phyloP scores from a whole-genome alignment of 2,888 invertebrate species.

The Dolomedes plantarius region DNA sequence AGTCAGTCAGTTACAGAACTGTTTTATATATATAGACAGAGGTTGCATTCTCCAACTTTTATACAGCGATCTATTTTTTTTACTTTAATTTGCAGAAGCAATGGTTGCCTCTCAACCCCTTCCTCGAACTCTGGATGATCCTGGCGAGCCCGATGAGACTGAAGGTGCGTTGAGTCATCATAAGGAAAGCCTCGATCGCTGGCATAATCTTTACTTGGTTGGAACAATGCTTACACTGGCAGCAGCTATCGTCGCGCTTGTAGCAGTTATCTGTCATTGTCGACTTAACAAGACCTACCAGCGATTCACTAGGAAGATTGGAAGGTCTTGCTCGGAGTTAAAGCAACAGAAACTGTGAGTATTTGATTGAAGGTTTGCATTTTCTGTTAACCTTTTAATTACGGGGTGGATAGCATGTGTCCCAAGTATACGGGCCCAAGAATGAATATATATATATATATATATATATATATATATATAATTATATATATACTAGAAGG shows the following conservation, averaged over 20 bases:
- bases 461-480: no score
- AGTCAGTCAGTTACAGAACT: no score
- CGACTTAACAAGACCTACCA: conserved; percentile 85
- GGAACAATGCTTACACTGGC: conserved; percentile 86
- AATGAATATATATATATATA: no score
- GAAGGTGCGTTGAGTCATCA: conserved; percentile 72
- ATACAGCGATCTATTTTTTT: no score
- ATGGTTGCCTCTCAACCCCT: conserved; percentile 61
- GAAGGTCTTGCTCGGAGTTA: conserved; percentile 71
- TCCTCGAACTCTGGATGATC: conserved; percentile 63
- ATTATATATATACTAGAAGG: no score
- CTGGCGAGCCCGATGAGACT: conserved; percentile 45
- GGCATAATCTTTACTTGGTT: conserved; percentile 87
- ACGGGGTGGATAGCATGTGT: no score
- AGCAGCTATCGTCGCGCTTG: conserved; percentile 84
- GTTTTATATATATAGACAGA: no score
- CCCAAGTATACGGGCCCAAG: no score
- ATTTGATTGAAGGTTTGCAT: no score
- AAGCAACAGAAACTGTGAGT: conserved; percentile 73
- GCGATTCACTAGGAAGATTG: conserved; percentile 70
- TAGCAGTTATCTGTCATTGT: conserved; percentile 87
- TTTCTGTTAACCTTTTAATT: no score
- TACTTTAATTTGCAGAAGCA: conserved; percentile 59
- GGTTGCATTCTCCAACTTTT: no score
- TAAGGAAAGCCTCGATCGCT: conserved; percentile 80